These are phyloP conservation scores for Spicauda simplicius DNA, from an alignment of 2,888 invertebrate species.

Conservation along the genomic window DNA sequence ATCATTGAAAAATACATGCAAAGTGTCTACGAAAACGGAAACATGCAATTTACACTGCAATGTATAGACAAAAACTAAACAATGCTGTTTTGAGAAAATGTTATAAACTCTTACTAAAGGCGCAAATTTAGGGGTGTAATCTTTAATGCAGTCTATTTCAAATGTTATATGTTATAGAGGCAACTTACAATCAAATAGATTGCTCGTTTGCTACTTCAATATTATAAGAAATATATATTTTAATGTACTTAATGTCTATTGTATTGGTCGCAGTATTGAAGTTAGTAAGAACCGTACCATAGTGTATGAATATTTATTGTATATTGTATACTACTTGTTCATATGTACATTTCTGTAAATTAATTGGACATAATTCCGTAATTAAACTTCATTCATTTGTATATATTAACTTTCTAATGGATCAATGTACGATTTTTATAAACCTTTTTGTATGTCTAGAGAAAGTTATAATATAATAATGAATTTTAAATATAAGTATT, in stretches of 20 bases:
- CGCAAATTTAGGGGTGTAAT: too few relatives aligned
- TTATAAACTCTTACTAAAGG: too few relatives aligned
- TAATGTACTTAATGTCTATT: neutral
- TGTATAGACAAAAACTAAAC: too few relatives aligned
- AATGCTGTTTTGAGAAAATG: too few relatives aligned
- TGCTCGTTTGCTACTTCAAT: too few relatives aligned
- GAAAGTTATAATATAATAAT: neutral
- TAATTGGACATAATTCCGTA: neutral
- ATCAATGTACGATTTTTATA: conserved; percentile 9
- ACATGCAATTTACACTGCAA: too few relatives aligned
- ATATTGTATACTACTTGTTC: conserved; percentile 3
- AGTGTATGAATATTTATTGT: conserved; percentile 21
- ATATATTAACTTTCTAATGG: neutral
- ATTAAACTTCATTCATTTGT: conserved; percentile 1
- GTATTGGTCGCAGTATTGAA: conserved; percentile 23
- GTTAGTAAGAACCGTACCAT: conserved; percentile 9
- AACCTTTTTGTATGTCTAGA: neutral
- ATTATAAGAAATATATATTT: neutral
- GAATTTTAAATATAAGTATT: neutral
- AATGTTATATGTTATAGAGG: too few relatives aligned
- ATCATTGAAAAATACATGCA: too few relatives aligned
- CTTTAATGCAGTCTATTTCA: too few relatives aligned
- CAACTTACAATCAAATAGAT: too few relatives aligned
- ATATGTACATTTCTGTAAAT: conserved; percentile 10
- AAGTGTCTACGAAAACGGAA: too few relatives aligned